These are phyloP conservation scores for Nephrotoma flavescens DNA, from an alignment of 2,888 invertebrate genomes.

Conservation along the genomic window DNA sequence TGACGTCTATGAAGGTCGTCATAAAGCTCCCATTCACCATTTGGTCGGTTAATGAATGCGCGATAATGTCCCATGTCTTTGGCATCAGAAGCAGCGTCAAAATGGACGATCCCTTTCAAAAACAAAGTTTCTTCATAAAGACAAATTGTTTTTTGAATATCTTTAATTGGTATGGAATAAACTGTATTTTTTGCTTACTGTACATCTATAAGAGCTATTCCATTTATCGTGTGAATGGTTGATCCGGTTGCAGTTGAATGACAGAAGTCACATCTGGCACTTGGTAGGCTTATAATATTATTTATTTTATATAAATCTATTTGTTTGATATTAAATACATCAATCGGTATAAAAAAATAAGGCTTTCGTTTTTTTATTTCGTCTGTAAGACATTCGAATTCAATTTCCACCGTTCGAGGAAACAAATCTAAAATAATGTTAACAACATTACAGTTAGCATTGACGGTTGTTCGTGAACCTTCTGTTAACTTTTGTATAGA, in stretches of 20 bases:
- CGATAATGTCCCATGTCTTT: neutral
- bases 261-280: neutral
- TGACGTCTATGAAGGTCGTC: neutral
- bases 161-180: neutral
- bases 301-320: neutral
- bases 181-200: neutral
- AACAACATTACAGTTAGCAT: too few species aligned
- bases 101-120: neutral
- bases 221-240: neutral
- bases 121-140: neutral
- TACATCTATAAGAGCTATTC: neutral
- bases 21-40: neutral
- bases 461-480: too few species aligned
- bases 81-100: neutral
- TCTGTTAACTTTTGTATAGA: too few species aligned
- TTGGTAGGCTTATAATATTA: neutral
- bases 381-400: too few species aligned
- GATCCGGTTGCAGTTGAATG: neutral
- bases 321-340: neutral
- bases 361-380: too few species aligned
- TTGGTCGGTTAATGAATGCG: neutral
- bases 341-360: neutral
- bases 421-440: too few species aligned
- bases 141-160: neutral
- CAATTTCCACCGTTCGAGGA: too few species aligned